Conservation (phyloP, 2,797 vertebrate genomes). For the Staurois parvus region DNA sequence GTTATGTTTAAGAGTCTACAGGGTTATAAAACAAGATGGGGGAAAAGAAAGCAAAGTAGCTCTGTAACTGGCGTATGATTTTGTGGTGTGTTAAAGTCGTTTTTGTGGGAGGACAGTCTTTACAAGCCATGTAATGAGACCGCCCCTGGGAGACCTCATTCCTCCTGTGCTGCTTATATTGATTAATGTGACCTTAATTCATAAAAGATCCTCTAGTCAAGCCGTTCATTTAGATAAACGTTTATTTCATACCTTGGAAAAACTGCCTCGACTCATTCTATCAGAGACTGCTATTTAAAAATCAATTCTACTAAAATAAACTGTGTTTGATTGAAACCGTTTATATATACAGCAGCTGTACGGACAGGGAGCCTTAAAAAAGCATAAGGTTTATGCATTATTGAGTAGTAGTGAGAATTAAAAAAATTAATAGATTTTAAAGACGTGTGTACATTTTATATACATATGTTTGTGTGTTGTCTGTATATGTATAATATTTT, state of each 20-base stretch:
- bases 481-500: background rate
- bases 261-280: constrained; percentile 63
- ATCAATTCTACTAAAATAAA: constrained; percentile 22
- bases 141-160: constrained; percentile 78
- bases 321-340: constrained; percentile 20
- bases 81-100: constrained; percentile 83
- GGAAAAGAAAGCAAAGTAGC: constrained; percentile 66
- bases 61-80: constrained; percentile 81
- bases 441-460: background rate
- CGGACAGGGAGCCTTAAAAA: background rate
- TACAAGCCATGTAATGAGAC: constrained; percentile 84
- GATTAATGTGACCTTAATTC: constrained; percentile 87
- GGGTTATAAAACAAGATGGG: constrained; percentile 2
- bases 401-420: background rate
- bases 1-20: background rate
- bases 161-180: constrained; percentile 81
- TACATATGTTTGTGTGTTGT: too few relatives aligned
- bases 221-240: constrained; percentile 83
- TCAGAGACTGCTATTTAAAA: constrained; percentile 11
- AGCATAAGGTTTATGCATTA: background rate
- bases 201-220: constrained; percentile 81
- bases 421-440: background rate
- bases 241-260: constrained; percentile 71
- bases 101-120: constrained; percentile 81
- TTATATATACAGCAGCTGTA: background rate